These are phyloP conservation scores for Corbicula japonica DNA, from an alignment of 2,888 invertebrate species.

Conservation along the genomic window DNA sequence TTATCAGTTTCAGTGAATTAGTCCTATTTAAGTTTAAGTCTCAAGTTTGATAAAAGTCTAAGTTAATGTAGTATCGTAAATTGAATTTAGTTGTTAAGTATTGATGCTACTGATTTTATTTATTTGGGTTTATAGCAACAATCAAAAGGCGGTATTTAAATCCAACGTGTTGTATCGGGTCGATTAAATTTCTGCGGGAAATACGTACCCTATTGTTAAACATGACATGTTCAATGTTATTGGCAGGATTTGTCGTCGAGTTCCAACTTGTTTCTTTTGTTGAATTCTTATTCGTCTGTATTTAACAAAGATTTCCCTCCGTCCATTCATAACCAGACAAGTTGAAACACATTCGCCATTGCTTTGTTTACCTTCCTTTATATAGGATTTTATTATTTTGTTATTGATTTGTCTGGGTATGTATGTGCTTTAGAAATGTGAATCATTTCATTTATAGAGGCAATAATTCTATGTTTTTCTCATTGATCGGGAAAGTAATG, in stretches of 20 bases:
- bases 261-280: conserved; percentile 42
- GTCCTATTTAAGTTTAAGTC: too few species aligned
- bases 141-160: conserved; percentile 67
- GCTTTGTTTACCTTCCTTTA: too few species aligned
- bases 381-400: too few species aligned
- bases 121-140: conserved; percentile 63
- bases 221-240: conserved; percentile 27
- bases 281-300: conserved; percentile 40
- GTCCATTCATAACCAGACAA: conserved; percentile 63
- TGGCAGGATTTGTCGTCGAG: conserved; percentile 44
- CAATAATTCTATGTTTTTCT: too few species aligned
- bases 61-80: too few species aligned
- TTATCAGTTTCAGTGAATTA: too few species aligned
- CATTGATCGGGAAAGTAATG: too few species aligned
- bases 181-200: conserved; percentile 61
- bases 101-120: conserved; percentile 46
- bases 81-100: too few species aligned
- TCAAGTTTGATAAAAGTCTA: too few species aligned
- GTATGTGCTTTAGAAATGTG: too few species aligned
- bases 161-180: conserved; percentile 65
- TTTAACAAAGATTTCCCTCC: conserved; percentile 37
- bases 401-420: too few species aligned
- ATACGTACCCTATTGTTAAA: conserved; percentile 46
- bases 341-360: conserved; percentile 36
- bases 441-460: too few species aligned